Base-by-base conservation (phyloP, 2,888 invertebrate genomes). In the Nineta flava region DNA sequence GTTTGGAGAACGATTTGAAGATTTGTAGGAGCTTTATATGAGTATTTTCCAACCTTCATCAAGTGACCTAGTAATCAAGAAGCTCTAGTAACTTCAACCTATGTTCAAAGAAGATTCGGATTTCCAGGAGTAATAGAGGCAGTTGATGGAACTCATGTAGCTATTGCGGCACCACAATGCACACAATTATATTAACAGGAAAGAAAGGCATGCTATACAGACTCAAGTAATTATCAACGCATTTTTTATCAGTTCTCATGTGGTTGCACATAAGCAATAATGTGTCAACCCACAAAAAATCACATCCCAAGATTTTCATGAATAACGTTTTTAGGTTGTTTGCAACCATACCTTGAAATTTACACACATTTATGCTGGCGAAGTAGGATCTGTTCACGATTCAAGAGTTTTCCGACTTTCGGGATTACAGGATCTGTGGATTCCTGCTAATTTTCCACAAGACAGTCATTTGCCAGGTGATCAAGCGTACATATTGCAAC, bases 61-160 rank as follows among this genome's bases (percentile, higher is more conserved):
- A 46, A 52, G 41, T 57, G 57, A 56, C 56, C 57, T 43, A 51
- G 16, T 42, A 51, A 50, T 16, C 50, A 52, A 19, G 3, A 43
- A 16, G 54, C 51, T 12, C n/a, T 26, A 34, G n/a, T 3, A 45
- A 49, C 51, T 9, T 38, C 42, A 17, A 19, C 15, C 12, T 41
- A 46, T 40, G 21, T 51, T 9, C 15, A 47, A 26, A 21, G 49
- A 15, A 26, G 17, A 32, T 42, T 46, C 34, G 48, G 48, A 32
- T 53, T 53, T 46, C 53, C 50, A n/a, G 34, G 32, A 16, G 48
- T 51, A 21, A 26, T 53, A 19, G 53, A 51, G 17, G 53, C 51
- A 10, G 32, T 53, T 26, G 51, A 53, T 51, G 51, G 50, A 17
- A 51, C 53, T 17, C 53, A 53, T 46, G 50, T 51, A 12, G 26